Evolutionary conservation across 37 sponge, comb jelly and placozoan species (phyloP), one percentile per base, ranked within the genome.

Genomic region (Halichondria panicea): DNA sequence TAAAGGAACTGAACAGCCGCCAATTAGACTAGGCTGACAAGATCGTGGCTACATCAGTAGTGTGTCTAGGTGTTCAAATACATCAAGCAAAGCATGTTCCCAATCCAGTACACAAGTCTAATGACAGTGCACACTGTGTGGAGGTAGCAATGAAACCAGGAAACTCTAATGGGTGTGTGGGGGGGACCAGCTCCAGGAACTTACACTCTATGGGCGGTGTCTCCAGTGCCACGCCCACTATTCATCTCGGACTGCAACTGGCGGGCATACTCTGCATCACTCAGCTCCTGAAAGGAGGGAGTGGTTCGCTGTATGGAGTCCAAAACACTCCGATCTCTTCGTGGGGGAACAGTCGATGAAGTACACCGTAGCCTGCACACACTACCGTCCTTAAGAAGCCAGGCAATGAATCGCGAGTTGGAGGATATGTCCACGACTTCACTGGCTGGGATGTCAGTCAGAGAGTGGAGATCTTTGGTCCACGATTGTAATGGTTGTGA

Each of bases 261-360:
- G 1, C 58, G 43, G 1, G 92, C 92, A 60, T 87, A 87, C 62
- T 82, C 80, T 18, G 78, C 88, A 37, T 92, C 92, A 34, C 83
- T 77, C 55, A 63, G 55, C 7, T 77, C 74, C 50, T 86, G 87
- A 34, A 91, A 71, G 37, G 46, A 60, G 1, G 66, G 63, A n/a
- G n/a, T 48, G 15, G 13, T 15, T 48, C 52, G 52, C 52, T 15
- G 52, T 48, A 48, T 11, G 52, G 52, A 48, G 52, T 15, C 15
- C 7, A 32, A 34, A 42, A 40, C 37, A 42, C 37, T 54, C 3
- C 40, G 55, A 61, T 0, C 39, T 22, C 6, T 13, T 36, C 33
- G 1, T 0, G 46, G 27, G 2, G 52, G 46, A 0, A 77, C 57
- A n/a, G 62, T 37, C 32, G 30, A 11, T 0, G 81, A 70, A 36